Percentiles rank a stretch among this genome's conserved stretches.
phyloP scores from a whole-genome alignment of 2,888 invertebrate species.

The Trilocha varians region DNA sequence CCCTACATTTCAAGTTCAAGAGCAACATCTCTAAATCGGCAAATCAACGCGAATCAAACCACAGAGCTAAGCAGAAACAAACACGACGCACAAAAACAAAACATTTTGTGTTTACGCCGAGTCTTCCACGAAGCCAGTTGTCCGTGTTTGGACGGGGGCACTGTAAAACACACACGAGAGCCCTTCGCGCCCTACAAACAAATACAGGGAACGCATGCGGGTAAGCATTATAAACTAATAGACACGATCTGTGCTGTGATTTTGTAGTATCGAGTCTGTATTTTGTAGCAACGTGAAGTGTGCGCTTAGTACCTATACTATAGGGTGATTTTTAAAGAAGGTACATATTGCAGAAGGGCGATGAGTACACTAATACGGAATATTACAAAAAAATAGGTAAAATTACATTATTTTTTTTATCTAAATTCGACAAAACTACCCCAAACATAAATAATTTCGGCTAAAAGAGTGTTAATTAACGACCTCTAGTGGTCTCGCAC shows the following conservation, averaged over 20 bases:
- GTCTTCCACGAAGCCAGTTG: constrained; percentile 57
- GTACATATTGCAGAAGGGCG: no score
- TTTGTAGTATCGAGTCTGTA: neutral
- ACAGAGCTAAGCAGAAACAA: neutral
- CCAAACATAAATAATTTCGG: no score
- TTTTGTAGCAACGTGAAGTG: neutral
- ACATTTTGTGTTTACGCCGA: constrained; percentile 13
- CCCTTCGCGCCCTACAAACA: constrained; percentile 45
- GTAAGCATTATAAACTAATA: constrained; percentile 9
- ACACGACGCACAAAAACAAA: neutral
- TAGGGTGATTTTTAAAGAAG: no score
- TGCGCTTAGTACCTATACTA: no score
- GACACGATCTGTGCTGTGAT: constrained; percentile 16
- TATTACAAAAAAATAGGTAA: no score
- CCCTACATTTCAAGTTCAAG: neutral
- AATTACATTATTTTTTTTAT: no score
- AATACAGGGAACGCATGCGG: constrained; percentile 32
- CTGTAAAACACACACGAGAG: constrained; percentile 54
- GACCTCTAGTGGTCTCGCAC: no score
- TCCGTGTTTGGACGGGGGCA: constrained; percentile 47
- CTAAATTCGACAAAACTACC: no score
- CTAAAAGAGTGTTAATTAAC: no score
- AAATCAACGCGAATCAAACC: neutral
- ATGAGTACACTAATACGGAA: no score
- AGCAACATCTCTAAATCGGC: neutral